Conservation (phyloP, 1,140 invertebrate species). For the Tyrophagus putrescentiae region DNA sequence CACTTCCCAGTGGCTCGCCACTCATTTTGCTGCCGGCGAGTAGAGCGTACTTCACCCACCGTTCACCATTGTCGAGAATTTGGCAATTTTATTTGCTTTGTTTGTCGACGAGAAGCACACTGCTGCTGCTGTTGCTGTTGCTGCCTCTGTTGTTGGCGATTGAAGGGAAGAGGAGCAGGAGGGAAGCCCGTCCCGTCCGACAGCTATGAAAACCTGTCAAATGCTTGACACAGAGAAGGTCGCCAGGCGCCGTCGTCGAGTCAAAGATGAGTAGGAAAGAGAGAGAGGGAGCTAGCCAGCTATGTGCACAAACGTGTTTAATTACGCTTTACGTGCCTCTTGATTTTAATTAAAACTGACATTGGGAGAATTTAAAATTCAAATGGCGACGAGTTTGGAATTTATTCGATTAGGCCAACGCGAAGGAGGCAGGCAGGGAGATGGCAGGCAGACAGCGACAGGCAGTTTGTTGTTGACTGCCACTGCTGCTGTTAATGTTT, state of each 20-base stretch:
- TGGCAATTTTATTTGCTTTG: conserved; percentile 1
- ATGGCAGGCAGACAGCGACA: no score
- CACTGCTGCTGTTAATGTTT: no score
- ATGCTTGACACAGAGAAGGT: background rate
- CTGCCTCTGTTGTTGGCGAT: no score
- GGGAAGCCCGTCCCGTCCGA: no score
- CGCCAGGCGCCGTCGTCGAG: background rate
- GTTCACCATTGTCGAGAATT: background rate
- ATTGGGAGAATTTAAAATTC: conserved; percentile 10
- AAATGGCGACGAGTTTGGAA: background rate
- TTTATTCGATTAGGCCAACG: conserved; percentile 8
- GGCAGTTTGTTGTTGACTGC: no score
- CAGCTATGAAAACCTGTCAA: background rate
- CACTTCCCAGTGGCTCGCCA: background rate
- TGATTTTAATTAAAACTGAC: conserved; percentile 14
- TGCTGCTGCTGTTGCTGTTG: no score
- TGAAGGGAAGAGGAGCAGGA: background rate
- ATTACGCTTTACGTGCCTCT: conserved; percentile 5
- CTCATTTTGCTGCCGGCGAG: background rate
- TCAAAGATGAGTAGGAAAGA: no score
- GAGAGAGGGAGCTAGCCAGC: no score
- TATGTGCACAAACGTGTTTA: conserved; percentile 1
- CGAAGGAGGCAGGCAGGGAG: no score
- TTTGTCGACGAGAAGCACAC: background rate
- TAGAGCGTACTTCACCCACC: no score